phyloP scores from a whole-genome alignment of 2,797 vertebrate genomes.

The Catharus ustulatus region DNA sequence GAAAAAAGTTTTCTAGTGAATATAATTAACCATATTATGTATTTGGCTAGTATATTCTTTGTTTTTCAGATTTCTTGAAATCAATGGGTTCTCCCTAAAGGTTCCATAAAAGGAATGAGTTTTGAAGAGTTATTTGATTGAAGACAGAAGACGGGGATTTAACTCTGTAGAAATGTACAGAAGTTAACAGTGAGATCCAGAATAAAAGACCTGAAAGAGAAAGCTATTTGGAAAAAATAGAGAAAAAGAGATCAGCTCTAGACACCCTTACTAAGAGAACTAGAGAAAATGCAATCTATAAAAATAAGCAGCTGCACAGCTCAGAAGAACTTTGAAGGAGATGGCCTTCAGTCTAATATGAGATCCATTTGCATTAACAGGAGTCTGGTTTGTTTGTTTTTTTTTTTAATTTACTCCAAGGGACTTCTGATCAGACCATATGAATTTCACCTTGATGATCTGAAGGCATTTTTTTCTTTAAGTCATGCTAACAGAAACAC shows the following conservation, averaged over 20 bases:
- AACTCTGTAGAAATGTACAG: background rate
- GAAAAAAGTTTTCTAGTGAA: background rate
- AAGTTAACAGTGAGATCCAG: background rate
- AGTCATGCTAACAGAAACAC: background rate
- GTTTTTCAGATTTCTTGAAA: constrained; percentile 5
- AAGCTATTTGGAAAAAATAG: background rate
- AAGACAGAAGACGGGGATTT: constrained; percentile 9
- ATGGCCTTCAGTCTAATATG: background rate
- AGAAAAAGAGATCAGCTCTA: background rate
- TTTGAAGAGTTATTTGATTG: constrained; percentile 21
- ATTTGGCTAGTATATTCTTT: background rate
- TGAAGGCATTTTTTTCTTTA: background rate
- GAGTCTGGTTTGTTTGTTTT: background rate
- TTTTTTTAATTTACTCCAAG: background rate
- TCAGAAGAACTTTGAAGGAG: background rate
- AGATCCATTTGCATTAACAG: background rate
- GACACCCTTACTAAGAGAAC: background rate
- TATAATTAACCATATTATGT: background rate
- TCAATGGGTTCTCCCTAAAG: background rate
- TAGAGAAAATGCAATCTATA: background rate
- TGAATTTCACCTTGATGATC: background rate
- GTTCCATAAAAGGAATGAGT: background rate
- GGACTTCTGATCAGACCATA: background rate
- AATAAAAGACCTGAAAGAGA: background rate
- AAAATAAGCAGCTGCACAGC: background rate